Evolutionary conservation across 2,888 invertebrate species (phyloP).

Genomic region (Ametastegia equiseti): DNA sequence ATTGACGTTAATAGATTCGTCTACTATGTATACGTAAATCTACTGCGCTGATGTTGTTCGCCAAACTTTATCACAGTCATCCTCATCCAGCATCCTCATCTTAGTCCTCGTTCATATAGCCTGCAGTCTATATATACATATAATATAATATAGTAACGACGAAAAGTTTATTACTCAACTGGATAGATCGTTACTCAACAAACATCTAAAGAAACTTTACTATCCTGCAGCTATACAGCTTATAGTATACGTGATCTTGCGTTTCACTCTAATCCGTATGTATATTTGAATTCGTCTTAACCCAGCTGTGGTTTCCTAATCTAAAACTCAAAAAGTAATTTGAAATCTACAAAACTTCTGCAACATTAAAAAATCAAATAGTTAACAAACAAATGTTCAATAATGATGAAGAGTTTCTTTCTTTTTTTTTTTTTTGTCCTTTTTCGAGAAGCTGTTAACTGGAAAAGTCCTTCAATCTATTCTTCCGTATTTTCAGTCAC

Average conservation of each 20-base stretch:
- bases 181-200: constrained; percentile 23
- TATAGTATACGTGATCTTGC: not conserved
- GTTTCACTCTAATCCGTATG: not conserved
- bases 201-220: constrained; percentile 7
- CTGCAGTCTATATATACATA: not conserved
- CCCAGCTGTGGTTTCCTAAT: not conserved
- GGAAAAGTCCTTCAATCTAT: too few relatives aligned
- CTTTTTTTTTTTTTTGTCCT: not conserved
- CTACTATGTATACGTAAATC: not conserved
- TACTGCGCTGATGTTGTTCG: not conserved
- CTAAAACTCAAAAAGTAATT: too few relatives aligned
- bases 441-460: too few relatives aligned
- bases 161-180: not conserved
- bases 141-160: not conserved
- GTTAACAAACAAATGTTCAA: too few relatives aligned
- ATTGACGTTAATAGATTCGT: constrained; percentile 36
- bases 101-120: too few relatives aligned
- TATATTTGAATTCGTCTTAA: not conserved
- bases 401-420: too few relatives aligned
- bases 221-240: not conserved
- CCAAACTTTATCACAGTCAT: constrained; percentile 26
- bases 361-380: too few relatives aligned
- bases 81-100: not conserved
- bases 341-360: not conserved
- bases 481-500: too few relatives aligned